Evolutionary conservation across 2,113 vertebrate genomes (phyloP), one percentile per base, ranked within the genome.

Genomic region (Perca schrenkii): DNA sequence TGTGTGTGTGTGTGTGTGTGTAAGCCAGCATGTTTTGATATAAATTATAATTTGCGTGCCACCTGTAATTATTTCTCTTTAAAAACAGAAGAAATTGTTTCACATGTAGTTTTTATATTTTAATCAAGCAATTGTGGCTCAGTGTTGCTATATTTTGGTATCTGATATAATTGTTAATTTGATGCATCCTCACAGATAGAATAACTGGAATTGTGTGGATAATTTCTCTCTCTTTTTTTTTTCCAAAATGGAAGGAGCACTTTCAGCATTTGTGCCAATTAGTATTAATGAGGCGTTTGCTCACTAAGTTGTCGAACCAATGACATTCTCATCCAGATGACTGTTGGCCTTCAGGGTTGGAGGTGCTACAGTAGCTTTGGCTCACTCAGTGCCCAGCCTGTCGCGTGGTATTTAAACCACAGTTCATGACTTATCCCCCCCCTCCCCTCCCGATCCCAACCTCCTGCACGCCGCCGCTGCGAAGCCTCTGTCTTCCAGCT

Each of bases 341-440:
- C 88, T 91, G 86, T 86, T 77, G 86, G 92, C 90, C 91, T 92
- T 85, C 73, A 80, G 86, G 90, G 86, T 34, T 87, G 84, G 87
- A 87, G 88, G 87, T 80, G 90, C 82, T 91, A 80, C 86, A 82
- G 86, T 77, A 71, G 82, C 87, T 87, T 67, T 31, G 63, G 63
- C 79, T 85, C 89, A 61, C 74, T 74, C 68, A 19, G 80, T 77
- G 89, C 53, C 83, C 87, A 43, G 64, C 67, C 84, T 80, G 89
- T 90, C 88, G 82, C 80, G 85, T 87, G 85, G 65, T 83, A 80
- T 89, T 91, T 86, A 76, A 43, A 85, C 43, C 83, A 77, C 80
- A 84, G 66, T 73, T 80, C 82, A 54, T 80, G 76, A 80, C 89
- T 87, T 67, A 28, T 25, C 25, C 25, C 53, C 69, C 65, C 50